phyloP scores from a whole-genome alignment of 64 coral and sea anemone species.

The Cladopsammia gracilis region DNA sequence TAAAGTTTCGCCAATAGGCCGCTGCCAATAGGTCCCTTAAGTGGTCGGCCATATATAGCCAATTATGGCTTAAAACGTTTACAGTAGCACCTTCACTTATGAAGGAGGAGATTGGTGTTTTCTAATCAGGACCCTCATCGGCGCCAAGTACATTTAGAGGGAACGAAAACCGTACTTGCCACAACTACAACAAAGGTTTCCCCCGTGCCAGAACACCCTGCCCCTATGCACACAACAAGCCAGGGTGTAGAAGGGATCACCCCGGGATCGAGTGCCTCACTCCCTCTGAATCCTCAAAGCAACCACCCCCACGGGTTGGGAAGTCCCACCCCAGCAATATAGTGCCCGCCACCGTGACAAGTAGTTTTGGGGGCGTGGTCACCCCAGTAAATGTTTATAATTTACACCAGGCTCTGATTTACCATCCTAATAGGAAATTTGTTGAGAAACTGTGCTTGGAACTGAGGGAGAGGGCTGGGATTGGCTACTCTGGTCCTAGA shows the following conservation, averaged over 20 bases:
- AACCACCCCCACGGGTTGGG: background rate
- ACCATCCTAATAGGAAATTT: background rate
- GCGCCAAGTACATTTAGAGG: background rate
- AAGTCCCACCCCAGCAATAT: background rate
- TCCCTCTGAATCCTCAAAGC: too few relatives aligned
- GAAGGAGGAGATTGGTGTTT: background rate
- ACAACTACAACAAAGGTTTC: background rate
- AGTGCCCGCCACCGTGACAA: background rate
- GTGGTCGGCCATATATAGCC: background rate
- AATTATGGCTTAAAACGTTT: too few relatives aligned
- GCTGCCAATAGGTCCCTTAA: background rate
- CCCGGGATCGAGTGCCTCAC: too few relatives aligned
- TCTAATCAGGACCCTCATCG: background rate
- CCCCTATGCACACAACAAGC: too few relatives aligned
- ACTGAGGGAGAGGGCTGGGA: background rate
- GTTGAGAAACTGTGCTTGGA: background rate
- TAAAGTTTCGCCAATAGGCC: slow-evolving; percentile 5
- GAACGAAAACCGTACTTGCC: background rate
- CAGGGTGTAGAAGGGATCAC: too few relatives aligned
- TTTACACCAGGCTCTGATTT: background rate
- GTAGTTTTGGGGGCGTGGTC: background rate
- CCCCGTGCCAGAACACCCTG: too few relatives aligned
- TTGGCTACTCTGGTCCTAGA: slow-evolving; percentile 13
- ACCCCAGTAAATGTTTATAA: background rate
- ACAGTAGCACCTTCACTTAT: background rate